Evolutionary conservation across 2,888 invertebrate species (phyloP).

Genomic region (Hyposoter dolosus): DNA sequence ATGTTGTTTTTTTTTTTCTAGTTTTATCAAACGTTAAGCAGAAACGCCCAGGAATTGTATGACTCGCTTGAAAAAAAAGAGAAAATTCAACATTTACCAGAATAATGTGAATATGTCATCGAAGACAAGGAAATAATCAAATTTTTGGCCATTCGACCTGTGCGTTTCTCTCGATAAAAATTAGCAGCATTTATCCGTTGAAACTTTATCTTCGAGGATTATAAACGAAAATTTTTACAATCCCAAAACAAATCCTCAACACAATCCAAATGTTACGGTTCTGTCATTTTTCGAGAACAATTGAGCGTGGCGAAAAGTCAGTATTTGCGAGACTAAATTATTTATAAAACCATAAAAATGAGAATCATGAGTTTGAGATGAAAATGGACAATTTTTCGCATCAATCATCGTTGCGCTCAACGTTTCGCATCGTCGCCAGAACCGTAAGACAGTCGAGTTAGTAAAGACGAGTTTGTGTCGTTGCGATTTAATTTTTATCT

Average conservation of each 20-base stretch:
- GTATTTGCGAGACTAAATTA: not conserved
- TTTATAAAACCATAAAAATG: not conserved
- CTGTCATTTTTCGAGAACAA: not conserved
- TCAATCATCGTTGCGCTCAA: not conserved
- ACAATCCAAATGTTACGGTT: not conserved
- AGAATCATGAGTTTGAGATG: not conserved
- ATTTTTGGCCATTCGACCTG: not conserved
- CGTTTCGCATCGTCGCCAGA: not conserved
- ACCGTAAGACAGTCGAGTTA: conserved; percentile 9
- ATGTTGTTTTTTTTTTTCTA: not conserved
- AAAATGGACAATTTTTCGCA: not conserved
- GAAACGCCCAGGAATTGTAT: not conserved
- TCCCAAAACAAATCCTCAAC: not conserved
- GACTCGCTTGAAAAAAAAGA: not conserved
- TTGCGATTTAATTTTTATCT: not conserved
- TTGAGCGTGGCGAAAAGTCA: conserved; percentile 1
- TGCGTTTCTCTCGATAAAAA: not conserved
- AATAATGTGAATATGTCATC: not conserved
- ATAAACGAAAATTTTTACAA: not conserved
- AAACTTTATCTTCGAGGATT: not conserved
- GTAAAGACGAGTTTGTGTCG: not conserved
- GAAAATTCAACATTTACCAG: not conserved
- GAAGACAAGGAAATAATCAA: not conserved
- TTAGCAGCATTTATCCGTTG: not conserved
- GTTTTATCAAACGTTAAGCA: not conserved